phyloP scores from a whole-genome alignment of 2,797 vertebrate species.

The Sebastes iracundus region DNA sequence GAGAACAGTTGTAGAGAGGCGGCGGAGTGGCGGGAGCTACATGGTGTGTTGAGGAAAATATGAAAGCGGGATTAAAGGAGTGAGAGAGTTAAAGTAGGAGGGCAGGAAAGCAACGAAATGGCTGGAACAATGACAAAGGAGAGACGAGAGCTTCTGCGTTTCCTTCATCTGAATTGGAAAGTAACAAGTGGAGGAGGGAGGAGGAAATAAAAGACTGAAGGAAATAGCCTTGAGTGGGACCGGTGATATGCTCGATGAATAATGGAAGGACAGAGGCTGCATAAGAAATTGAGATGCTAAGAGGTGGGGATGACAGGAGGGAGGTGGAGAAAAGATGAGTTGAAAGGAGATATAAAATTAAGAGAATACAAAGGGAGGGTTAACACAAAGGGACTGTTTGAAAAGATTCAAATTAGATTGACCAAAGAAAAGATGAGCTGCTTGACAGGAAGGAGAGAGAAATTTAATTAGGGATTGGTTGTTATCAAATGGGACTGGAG shows the following conservation, averaged over 20 bases:
- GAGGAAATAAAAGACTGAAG: slow-evolving; percentile 39
- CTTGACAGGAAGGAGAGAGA: slow-evolving; percentile 7
- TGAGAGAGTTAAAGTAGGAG: slow-evolving; percentile 35
- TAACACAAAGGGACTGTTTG: slow-evolving; percentile 18
- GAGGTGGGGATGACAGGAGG: slow-evolving; percentile 30
- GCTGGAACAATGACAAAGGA: slow-evolving; percentile 19
- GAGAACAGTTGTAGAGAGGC: slow-evolving; percentile 27
- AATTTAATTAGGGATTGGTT: slow-evolving; percentile 39
- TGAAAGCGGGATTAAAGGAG: slow-evolving; percentile 49
- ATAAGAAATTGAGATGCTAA: slow-evolving; percentile 50
- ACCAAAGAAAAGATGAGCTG: slow-evolving; percentile 18
- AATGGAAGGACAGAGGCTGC: slow-evolving; percentile 55
- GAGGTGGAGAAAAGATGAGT: slow-evolving; percentile 38
- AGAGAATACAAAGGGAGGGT: slow-evolving; percentile 15
- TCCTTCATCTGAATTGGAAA: slow-evolving; percentile 53
- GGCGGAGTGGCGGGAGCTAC: slow-evolving; percentile 5
- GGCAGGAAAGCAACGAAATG: slow-evolving; percentile 15
- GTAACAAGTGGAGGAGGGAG: slow-evolving; percentile 37
- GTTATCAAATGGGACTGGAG: slow-evolving; percentile 8
- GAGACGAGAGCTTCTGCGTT: neutral
- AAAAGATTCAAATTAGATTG: slow-evolving; percentile 46
- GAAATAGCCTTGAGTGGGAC: slow-evolving; percentile 49
- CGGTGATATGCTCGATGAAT: slow-evolving; percentile 54
- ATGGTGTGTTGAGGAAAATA: slow-evolving; percentile 25
- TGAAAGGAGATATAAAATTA: slow-evolving; percentile 28